phyloP scores from a whole-genome alignment of 2,113 vertebrate species.

The Saccopteryx bilineata region DNA sequence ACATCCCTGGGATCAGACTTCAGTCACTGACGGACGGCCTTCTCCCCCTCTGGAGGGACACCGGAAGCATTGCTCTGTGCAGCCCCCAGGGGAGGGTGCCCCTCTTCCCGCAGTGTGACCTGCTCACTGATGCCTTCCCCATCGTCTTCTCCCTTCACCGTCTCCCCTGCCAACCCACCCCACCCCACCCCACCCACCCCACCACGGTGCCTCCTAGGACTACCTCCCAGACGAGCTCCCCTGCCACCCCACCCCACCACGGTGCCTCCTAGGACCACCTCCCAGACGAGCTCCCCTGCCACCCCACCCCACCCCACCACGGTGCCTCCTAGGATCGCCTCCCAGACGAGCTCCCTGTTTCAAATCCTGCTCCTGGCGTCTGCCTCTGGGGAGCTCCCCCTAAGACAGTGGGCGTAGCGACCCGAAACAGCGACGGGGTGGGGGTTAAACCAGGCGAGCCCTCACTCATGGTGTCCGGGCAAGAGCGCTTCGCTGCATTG shows the following conservation, averaged over 20 bases:
- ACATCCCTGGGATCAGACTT: background rate
- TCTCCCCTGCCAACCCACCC: background rate
- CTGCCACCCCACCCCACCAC: no score
- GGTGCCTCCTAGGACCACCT: no score
- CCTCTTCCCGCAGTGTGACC: rapidly evolving
- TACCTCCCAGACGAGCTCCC: no score
- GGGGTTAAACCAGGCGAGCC: rapidly evolving
- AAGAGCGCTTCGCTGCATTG: rapidly evolving
- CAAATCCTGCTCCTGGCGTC: background rate
- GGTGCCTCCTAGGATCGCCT: background rate
- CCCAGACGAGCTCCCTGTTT: background rate
- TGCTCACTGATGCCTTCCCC: rapidly evolving
- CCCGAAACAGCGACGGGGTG: background rate
- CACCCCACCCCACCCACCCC: no score
- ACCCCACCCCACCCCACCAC: background rate
- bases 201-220: background rate
- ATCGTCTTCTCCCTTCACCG: background rate
- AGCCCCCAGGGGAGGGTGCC: no score
- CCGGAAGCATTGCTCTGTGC: background rate
- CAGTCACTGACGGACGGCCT: background rate
- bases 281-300: background rate
- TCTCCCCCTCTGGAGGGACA: background rate
- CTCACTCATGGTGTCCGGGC: background rate
- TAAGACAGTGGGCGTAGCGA: background rate
- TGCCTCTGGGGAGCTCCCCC: background rate